Base-by-base conservation (phyloP, 92 coral and sea anemone genomes). In the Palythoa grandis region DNA sequence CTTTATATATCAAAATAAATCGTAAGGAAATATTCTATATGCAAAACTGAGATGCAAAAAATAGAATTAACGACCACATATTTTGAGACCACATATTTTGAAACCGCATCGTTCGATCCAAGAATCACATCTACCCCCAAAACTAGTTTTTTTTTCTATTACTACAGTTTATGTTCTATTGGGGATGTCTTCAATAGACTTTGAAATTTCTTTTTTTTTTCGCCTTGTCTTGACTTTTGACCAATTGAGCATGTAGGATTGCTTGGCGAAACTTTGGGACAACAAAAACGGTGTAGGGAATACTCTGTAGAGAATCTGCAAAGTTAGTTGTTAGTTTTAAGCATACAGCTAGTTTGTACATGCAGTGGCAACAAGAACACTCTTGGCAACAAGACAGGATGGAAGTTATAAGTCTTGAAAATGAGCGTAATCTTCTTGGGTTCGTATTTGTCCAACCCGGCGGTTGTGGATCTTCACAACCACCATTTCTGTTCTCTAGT, bases 381-480 rank as follows among this genome's bases (percentile, higher is more conserved):
- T 66, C 60, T 79, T 79, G 57, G 40, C 84, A 60, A 63, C 84
- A 79, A 79, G 84, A 79, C 84, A 61, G 61, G 84, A 79, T 61
- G 84, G 84, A 39, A n/a, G 39, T 60, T 63, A 12, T 38, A 79
- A 79, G 73, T 79, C 72, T 79, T 79, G 84, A 48, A 79, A 43
- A 63, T 79, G 72, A 79, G 72, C 54, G 39, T 16, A 79, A 69
- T 43, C 25, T 52, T 60, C 40, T 23, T 61, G 72, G 73, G 13
- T 79, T 63, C 35, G 38, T 39, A 70, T 61, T n/a, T 79, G 84
- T 68, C 84, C 67, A 40, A 35, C 84, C 84, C 39, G 60, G 56
- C 38, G 60, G 57, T 25, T 50, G 25, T 48, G 84, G 57, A 79
- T n/a, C 72, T 29, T 63, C 39, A 47, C 54, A 37, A 22, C 40